These are phyloP conservation scores for Oncorhynchus kisutch DNA, from an alignment of 2,113 vertebrate genomes.

Conservation along the genomic window DNA sequence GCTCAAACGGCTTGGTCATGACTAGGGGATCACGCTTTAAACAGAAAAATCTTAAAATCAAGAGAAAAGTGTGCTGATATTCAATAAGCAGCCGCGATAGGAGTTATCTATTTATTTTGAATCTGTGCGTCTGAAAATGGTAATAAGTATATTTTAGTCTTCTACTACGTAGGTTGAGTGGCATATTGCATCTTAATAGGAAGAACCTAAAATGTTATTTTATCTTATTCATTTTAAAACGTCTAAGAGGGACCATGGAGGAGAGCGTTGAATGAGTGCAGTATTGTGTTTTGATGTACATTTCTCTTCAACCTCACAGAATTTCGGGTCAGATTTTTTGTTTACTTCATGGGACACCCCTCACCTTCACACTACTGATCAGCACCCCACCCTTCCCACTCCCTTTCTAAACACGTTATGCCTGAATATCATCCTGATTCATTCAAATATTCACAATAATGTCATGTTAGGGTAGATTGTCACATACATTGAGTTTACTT, in stretches of 20 bases:
- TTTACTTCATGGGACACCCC: conserved; percentile 43
- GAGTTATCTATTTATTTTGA: conserved; percentile 57
- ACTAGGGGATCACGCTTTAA: conserved; percentile 52
- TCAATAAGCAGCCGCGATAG: conserved; percentile 52
- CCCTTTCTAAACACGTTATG: background rate
- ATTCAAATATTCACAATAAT: background rate
- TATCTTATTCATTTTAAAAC: conserved; percentile 33
- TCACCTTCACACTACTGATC: conserved; percentile 62
- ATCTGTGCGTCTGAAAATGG: conserved; percentile 36
- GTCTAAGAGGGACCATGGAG: conserved; percentile 59
- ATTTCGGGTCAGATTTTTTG: conserved; percentile 13
- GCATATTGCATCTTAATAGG: conserved; percentile 43
- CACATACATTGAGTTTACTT: background rate
- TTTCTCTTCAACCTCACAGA: conserved; percentile 24
- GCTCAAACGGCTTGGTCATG: conserved; percentile 18
- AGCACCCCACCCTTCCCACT: conserved; percentile 4
- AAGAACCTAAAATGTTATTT: conserved; percentile 5
- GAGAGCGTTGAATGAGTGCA: conserved; percentile 33
- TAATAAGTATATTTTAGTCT: conserved; percentile 19
- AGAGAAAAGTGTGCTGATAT: conserved; percentile 41
- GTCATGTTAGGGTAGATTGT: background rate
- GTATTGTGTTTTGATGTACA: conserved; percentile 59
- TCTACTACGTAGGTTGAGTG: conserved; percentile 10
- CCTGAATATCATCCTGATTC: background rate
- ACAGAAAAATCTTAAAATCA: conserved; percentile 20